Conservation (phyloP, 2,797 vertebrate species). For the Artibeus lituratus region DNA sequence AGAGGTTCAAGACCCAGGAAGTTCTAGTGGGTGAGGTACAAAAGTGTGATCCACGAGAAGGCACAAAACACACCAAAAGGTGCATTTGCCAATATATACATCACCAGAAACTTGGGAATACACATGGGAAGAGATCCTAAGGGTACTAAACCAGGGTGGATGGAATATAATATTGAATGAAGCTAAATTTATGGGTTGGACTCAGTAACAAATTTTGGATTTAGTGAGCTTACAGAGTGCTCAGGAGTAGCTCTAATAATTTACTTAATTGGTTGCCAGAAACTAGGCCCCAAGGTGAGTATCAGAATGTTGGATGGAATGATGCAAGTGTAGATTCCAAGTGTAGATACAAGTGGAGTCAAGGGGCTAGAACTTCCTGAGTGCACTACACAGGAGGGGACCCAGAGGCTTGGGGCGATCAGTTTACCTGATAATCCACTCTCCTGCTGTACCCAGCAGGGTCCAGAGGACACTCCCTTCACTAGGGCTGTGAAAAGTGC, state of each 20-base stretch:
- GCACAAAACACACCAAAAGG: not conserved
- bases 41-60: not conserved
- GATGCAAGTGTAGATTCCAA: not conserved
- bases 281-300: not conserved
- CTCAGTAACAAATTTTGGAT: not conserved
- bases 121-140: not conserved
- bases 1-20: not conserved
- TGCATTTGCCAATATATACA: not conserved
- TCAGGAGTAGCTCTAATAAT: not conserved
- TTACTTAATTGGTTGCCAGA: not conserved
- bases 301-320: not conserved
- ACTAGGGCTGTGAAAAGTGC: not conserved
- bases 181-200: not conserved
- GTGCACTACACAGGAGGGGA: not conserved
- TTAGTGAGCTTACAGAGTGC: not conserved
- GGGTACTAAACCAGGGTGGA: not conserved
- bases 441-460: not conserved
- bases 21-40: not conserved
- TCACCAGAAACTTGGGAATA: not conserved
- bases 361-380: not conserved
- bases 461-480: not conserved
- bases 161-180: not conserved
- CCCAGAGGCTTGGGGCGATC: not conserved
- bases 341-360: not conserved
- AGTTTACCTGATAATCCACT: not conserved